phyloP scores from a whole-genome alignment of 2,888 invertebrate genomes.

The Leptopilina syphax region DNA sequence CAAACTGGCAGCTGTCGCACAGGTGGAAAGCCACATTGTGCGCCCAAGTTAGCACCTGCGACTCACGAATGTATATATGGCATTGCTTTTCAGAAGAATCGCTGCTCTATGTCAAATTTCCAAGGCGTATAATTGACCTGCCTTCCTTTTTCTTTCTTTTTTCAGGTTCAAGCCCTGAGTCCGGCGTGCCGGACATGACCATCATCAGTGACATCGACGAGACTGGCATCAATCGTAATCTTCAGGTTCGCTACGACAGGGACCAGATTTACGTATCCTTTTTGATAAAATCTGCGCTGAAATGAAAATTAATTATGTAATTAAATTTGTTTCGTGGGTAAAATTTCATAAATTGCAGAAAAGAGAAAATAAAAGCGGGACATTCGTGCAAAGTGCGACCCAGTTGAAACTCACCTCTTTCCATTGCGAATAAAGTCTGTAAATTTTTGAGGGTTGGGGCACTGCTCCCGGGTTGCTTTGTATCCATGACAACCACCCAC shows the following conservation, averaged over 20 bases:
- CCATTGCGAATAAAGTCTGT: constrained; percentile 48
- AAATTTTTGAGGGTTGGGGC: constrained; percentile 69
- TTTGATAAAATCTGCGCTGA: constrained; percentile 61
- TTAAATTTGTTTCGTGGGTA: background rate
- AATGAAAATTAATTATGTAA: background rate
- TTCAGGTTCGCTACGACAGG: constrained; percentile 87
- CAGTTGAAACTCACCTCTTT: constrained; percentile 20
- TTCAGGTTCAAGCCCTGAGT: constrained; percentile 80
- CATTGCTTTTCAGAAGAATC: constrained; percentile 27
- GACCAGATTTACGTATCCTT: constrained; percentile 96
- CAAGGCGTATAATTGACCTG: constrained; percentile 21
- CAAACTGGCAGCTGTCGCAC: constrained; percentile 56
- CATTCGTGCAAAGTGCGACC: constrained; percentile 18
- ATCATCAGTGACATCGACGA: constrained; percentile 93
- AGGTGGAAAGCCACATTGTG: constrained; percentile 55
- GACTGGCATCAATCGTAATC: constrained; percentile 91
- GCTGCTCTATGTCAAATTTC: background rate
- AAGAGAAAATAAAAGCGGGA: constrained; percentile 13
- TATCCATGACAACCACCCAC: constrained; percentile 72
- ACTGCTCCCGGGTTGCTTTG: constrained; percentile 72
- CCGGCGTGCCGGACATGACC: constrained; percentile 94
- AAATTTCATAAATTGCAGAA: too few relatives aligned
- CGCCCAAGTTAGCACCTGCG: constrained; percentile 57
- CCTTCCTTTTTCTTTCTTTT: constrained; percentile 57
- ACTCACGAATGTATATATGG: constrained; percentile 42